These are phyloP conservation scores for Latrodectus hesperus DNA, from an alignment of 2,888 invertebrate species.

Conservation along the genomic window DNA sequence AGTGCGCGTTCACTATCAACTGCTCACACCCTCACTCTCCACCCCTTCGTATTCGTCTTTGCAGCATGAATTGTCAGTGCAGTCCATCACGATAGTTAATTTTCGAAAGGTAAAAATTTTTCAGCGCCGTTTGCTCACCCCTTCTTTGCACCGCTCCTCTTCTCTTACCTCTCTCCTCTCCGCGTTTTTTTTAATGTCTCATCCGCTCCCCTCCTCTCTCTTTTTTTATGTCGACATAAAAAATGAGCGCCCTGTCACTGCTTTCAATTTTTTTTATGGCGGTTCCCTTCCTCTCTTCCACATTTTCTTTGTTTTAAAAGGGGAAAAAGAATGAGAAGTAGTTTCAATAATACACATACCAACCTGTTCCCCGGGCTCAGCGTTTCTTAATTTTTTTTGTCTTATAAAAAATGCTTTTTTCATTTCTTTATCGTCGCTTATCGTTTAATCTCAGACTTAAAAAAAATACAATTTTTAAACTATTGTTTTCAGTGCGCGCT, in stretches of 20 bases:
- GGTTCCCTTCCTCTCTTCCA: slow-evolving; percentile 10
- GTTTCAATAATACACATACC: slow-evolving; percentile 28
- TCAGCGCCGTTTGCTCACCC: slow-evolving; percentile 31
- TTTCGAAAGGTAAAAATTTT: slow-evolving; percentile 64
- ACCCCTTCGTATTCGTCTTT: background rate
- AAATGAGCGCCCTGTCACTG: slow-evolving; percentile 58
- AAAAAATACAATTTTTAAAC: background rate
- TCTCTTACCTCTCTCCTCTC: slow-evolving; percentile 7
- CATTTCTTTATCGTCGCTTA: background rate
- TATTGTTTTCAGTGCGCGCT: background rate
- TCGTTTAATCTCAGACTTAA: background rate
- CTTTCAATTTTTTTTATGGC: slow-evolving; percentile 37
- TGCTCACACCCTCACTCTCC: slow-evolving; percentile 7
- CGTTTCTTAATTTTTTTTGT: too few species aligned
- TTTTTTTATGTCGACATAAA: slow-evolving; percentile 50
- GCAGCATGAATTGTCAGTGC: background rate
- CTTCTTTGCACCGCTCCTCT: background rate
- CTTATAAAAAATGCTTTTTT: background rate
- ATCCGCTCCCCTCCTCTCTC: slow-evolving; percentile 20
- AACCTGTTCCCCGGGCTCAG: slow-evolving; percentile 22
- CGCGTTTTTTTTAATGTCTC: slow-evolving; percentile 11
- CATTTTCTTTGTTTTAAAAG: slow-evolving; percentile 45
- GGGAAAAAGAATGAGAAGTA: slow-evolving; percentile 10
- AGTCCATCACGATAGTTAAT: slow-evolving; percentile 66
- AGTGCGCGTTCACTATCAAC: slow-evolving; percentile 1